These are phyloP conservation scores for Lepilemur septentrionalis DNA, from an alignment of 2,797 vertebrate species.

Conservation along the genomic window DNA sequence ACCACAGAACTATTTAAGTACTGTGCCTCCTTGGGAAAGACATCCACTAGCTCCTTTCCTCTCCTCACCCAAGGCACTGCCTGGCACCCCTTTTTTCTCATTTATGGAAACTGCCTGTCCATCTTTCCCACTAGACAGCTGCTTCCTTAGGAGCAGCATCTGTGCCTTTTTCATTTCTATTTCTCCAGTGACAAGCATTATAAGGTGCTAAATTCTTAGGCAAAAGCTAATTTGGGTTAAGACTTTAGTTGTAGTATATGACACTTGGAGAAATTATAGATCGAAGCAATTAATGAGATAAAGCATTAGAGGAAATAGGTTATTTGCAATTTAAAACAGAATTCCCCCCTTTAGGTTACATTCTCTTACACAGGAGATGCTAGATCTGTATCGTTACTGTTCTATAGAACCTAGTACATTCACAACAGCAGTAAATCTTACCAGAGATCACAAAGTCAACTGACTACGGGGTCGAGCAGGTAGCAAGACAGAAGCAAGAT, in stretches of 20 bases:
- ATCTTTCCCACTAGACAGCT: background rate
- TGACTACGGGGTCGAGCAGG: background rate
- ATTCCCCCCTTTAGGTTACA: background rate
- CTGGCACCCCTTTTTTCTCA: background rate
- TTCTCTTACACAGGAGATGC: background rate
- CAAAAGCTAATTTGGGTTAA: background rate
- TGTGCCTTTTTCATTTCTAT: background rate
- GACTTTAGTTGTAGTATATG: background rate
- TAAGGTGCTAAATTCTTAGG: background rate
- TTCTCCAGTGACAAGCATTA: background rate
- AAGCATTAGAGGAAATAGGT: background rate
- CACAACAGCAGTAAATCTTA: background rate
- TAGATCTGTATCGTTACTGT: accelerated
- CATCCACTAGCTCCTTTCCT: background rate
- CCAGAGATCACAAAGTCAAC: background rate
- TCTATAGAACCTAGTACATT: background rate
- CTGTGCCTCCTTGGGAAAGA: background rate
- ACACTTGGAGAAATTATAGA: background rate
- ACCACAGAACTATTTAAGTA: background rate
- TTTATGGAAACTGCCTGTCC: background rate
- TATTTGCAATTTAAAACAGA: background rate
- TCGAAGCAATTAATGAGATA: background rate
- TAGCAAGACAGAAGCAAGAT: background rate
- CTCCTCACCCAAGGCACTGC: background rate
- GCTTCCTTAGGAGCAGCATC: background rate